These are phyloP conservation scores for Pyralis farinalis DNA, from an alignment of 2,888 invertebrate genomes.

Conservation along the genomic window DNA sequence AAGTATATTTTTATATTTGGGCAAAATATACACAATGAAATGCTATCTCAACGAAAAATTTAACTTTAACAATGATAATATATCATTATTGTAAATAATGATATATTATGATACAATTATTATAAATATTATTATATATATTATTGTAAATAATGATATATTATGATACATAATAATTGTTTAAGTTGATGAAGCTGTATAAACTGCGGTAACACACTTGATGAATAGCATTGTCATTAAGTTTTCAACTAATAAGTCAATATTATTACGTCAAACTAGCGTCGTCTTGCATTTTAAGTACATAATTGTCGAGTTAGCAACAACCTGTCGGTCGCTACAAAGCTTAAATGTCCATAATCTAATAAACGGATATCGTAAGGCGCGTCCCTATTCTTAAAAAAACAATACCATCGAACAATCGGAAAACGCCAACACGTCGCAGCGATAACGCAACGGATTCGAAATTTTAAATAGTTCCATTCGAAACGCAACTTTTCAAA, in stretches of 20 bases:
- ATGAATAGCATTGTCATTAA: neutral
- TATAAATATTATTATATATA: no score
- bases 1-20: no score
- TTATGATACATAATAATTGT: no score
- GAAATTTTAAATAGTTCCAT: slow-evolving; percentile 80
- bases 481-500: slow-evolving; percentile 70
- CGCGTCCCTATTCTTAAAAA: slow-evolving; percentile 30
- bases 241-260: neutral
- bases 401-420: slow-evolving; percentile 59
- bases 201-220: neutral
- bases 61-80: no score
- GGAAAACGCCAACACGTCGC: slow-evolving; percentile 73
- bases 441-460: slow-evolving; percentile 78
- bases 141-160: no score
- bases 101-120: no score
- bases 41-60: no score
- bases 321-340: slow-evolving; percentile 3
- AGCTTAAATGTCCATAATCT: slow-evolving; percentile 18
- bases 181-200: no score
- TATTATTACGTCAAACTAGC: neutral
- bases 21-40: no score
- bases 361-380: slow-evolving; percentile 41
- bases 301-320: neutral
- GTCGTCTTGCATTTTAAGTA: neutral
- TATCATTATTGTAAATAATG: no score